Evolutionary conservation across 2,888 invertebrate species (phyloP).

Genomic region (Leucania comma): DNA sequence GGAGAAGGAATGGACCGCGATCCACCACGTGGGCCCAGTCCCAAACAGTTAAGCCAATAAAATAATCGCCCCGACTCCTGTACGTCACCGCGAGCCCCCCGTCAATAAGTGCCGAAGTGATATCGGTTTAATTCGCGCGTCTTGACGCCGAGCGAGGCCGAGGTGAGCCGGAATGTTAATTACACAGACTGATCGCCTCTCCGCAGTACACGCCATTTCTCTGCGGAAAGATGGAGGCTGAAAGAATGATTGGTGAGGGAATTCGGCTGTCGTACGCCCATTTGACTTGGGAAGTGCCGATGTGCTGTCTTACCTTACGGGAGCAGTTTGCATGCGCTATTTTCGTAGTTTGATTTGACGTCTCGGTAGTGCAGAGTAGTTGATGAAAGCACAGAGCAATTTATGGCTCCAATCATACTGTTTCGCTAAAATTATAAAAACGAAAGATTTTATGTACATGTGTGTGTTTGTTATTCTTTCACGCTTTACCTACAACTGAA

Average conservation of each 20-base stretch:
- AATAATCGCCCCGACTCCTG: constrained; percentile 22
- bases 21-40: no score
- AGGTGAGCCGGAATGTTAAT: constrained; percentile 87
- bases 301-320: constrained; percentile 1
- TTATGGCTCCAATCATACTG: no score
- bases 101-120: constrained; percentile 85
- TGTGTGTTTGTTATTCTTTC: no score
- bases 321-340: no score
- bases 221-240: constrained; percentile 47
- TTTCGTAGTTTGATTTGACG: no score
- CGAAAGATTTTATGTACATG: no score
- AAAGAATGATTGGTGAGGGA: constrained; percentile 54
- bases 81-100: constrained; percentile 70
- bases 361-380: no score
- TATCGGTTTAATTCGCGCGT: constrained; percentile 85
- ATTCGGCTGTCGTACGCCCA: constrained; percentile 37
- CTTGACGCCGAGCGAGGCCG: constrained; percentile 72
- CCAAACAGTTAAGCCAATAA: neutral
- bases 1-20: no score
- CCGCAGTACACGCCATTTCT: constrained; percentile 52
- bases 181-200: constrained; percentile 83
- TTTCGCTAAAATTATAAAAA: no score
- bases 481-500: no score
- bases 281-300: constrained; percentile 12
- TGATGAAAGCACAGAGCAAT: no score